Conservation (phyloP, 1,140 invertebrate genomes). For the Bombus impatiens region DNA sequence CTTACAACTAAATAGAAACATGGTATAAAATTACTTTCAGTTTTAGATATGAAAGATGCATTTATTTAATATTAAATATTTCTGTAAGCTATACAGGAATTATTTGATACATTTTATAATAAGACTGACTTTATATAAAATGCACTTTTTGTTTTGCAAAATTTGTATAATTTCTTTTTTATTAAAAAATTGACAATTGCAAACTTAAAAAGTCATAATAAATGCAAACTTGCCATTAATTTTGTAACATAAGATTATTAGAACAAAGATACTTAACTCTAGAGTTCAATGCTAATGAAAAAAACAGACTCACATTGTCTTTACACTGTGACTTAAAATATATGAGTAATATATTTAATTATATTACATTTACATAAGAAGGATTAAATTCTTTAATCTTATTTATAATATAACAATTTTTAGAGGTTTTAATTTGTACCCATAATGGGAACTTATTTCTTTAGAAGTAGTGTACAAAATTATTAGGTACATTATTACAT, state of each 20-base stretch:
- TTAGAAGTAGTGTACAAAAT: neutral
- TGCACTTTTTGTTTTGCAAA: neutral
- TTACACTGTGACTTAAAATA: neutral
- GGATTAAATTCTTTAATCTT: neutral
- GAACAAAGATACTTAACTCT: neutral
- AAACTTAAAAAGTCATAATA: neutral
- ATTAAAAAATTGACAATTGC: neutral
- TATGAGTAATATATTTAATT: neutral
- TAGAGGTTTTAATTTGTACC: neutral
- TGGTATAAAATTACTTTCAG: neutral
- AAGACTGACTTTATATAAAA: neutral
- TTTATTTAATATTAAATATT: constrained; percentile 24
- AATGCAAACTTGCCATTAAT: neutral
- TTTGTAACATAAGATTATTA: neutral
- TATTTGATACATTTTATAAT: neutral
- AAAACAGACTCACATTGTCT: neutral
- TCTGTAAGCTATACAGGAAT: neutral
- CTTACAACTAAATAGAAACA: neutral
- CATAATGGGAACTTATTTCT: neutral
- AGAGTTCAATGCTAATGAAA: neutral
- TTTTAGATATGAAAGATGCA: constrained; percentile 19
- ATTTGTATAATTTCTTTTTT: neutral
- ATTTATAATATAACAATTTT: neutral
- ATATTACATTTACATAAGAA: neutral
- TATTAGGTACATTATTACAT: neutral